Base-by-base conservation (phyloP, 2,113 vertebrate species). In the Serinus canaria region DNA sequence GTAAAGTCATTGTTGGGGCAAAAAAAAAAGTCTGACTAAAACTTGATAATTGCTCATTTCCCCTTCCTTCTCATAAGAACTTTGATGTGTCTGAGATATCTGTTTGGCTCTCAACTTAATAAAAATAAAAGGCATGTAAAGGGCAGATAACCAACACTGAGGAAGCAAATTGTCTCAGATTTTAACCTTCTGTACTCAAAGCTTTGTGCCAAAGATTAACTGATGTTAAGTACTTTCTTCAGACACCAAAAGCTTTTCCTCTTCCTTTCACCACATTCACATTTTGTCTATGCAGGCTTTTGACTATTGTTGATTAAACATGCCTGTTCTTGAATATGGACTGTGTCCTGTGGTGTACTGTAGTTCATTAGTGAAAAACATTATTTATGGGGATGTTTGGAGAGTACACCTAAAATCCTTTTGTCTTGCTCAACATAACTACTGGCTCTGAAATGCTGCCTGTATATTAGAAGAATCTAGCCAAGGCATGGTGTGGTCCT, bases 1-100 rank as follows among this genome's bases (percentile, higher is more conserved):
- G 22, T 92, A 83, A 91, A 73, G 59, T 91, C 58, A 47, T 84
- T 87, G 77, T 92, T 53, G 24, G n/a, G 64, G 15, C 2, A 17
- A 15, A 74, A 89, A 88, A 88, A 88, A 78, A 91, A 55, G 41
- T 30, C 64, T 69, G 84, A 88, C 69, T 81, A 94, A 92, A 87
- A 53, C 39, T 83, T 77, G 43, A 94, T 92, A 94, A 95, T 91
- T 95, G 78, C 75, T 95, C 78, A 91, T 95, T 97, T 97, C 91
- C 84, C 55, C 28, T 96, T 96, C 89, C 43, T 95, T 28, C 55
- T 85, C 31, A 1, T 79, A 49, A 85, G 77, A 91, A 69, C 94
- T 95, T 94, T 92, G 94, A 92, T 94, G 70, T 92, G 30, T 85
- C 70, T 60, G 67, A 90, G 86, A 63, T 94, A 84, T 44, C 69